Evolutionary conservation across 2,113 vertebrate genomes (phyloP).

Genomic region (Sorex fumeus): DNA sequence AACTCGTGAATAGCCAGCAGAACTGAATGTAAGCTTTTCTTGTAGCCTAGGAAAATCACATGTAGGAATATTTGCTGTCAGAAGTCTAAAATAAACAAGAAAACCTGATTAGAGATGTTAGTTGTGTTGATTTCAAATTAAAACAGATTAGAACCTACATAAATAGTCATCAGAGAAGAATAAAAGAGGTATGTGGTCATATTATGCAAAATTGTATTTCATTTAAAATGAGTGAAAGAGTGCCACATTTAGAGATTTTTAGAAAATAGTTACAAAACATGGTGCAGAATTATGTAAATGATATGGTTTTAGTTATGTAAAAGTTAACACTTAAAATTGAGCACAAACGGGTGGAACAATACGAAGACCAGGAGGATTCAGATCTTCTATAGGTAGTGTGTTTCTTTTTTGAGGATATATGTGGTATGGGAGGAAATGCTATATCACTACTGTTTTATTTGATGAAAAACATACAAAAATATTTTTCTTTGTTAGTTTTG

Average conservation of each 20-base stretch:
- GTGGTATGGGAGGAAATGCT: neutral
- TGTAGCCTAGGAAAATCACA: neutral
- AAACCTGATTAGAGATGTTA: neutral
- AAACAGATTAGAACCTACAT: conserved; percentile 48
- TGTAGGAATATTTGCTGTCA: neutral
- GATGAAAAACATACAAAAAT: neutral
- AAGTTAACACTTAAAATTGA: conserved; percentile 2
- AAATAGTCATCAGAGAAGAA: neutral
- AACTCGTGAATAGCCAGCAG: neutral
- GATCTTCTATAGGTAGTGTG: neutral
- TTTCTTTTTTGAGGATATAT: neutral
- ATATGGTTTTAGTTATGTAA: neutral
- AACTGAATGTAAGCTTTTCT: neutral
- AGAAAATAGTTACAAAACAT: neutral
- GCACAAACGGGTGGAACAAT: neutral
- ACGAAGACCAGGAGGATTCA: neutral
- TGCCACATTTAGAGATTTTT: neutral
- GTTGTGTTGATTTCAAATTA: neutral
- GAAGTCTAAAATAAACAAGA: conserved; percentile 21
- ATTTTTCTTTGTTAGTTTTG: neutral
- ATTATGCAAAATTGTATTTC: neutral
- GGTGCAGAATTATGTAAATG: neutral
- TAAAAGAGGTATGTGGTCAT: neutral
- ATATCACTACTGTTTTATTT: neutral
- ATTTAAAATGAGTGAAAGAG: neutral